Evolutionary conservation across 1,140 invertebrate genomes (phyloP).

Genomic region (Melitaea cinxia): DNA sequence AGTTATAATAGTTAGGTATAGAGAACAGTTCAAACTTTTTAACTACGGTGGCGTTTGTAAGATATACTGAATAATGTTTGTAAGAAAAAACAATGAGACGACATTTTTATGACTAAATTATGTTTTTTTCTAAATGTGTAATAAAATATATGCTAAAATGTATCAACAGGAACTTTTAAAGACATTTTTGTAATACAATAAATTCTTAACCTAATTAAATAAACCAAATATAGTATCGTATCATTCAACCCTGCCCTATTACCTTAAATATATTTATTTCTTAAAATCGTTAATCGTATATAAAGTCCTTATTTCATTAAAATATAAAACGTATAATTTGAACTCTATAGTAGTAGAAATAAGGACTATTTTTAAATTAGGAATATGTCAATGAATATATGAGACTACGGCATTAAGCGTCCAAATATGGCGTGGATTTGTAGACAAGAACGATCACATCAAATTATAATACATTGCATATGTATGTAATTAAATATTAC

Average conservation of each 20-base stretch:
- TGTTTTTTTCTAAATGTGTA: no score
- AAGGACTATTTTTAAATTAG: constrained; percentile 17
- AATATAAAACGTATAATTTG: constrained; percentile 13
- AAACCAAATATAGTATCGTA: constrained; percentile 26
- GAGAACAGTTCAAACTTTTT: no score
- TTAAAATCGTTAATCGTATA: constrained; percentile 47
- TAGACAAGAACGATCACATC: constrained; percentile 42
- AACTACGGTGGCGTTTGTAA: no score
- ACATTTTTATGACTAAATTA: no score
- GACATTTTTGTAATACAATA: constrained; percentile 18
- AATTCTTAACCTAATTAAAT: constrained; percentile 33
- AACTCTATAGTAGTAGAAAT: constrained; percentile 7
- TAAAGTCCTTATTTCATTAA: constrained; percentile 32
- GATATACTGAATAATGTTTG: no score
- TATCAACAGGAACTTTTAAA: not conserved
- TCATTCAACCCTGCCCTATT: constrained; percentile 37
- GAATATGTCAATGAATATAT: constrained; percentile 3
- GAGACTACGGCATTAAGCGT: constrained; percentile 39
- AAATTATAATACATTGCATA: constrained; percentile 32
- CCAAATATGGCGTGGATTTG: constrained; percentile 41
- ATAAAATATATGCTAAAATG: not conserved
- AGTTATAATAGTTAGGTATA: no score
- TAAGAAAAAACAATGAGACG: no score
- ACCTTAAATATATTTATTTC: constrained; percentile 46
- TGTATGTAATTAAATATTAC: constrained; percentile 26